phyloP scores from a whole-genome alignment of 2,797 vertebrate genomes.

The Propithecus deckenii region DNA sequence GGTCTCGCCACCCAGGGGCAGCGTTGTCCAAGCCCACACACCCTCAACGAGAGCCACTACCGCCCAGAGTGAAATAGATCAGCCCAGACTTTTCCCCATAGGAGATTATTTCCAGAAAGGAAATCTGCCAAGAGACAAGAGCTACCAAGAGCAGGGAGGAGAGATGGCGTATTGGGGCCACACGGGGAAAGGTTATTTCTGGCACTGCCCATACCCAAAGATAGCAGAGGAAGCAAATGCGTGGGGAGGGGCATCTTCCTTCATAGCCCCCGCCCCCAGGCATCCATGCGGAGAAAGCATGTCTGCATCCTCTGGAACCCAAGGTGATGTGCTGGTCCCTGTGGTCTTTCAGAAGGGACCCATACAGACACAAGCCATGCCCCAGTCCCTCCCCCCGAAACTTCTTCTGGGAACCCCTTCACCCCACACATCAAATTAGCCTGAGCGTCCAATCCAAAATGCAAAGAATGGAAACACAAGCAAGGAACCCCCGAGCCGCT shows the following conservation, averaged over 20 bases:
- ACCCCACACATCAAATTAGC: neutral
- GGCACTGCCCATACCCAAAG: neutral
- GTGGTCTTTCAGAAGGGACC: neutral
- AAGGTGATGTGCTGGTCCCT: neutral
- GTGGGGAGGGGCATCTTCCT: neutral
- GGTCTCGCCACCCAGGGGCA: neutral
- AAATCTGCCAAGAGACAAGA: constrained; percentile 50
- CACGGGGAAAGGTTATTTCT: constrained; percentile 25
- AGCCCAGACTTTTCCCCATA: constrained; percentile 14
- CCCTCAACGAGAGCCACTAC: neutral
- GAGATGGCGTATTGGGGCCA: neutral
- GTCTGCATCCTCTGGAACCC: neutral
- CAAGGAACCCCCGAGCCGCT: neutral
- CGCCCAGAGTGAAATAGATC: constrained; percentile 30
- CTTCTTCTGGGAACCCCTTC: neutral
- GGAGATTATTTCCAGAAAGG: constrained; percentile 58
- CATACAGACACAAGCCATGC: neutral
- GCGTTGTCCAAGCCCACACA: neutral
- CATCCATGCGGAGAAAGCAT: neutral
- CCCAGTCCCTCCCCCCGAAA: neutral
- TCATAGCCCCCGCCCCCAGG: neutral
- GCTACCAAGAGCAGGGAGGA: neutral
- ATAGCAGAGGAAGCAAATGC: neutral
- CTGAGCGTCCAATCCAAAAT: neutral
- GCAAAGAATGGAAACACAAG: neutral